Evolutionary conservation across 1,140 invertebrate species (phyloP).

Genomic region (Holotrichia oblita): DNA sequence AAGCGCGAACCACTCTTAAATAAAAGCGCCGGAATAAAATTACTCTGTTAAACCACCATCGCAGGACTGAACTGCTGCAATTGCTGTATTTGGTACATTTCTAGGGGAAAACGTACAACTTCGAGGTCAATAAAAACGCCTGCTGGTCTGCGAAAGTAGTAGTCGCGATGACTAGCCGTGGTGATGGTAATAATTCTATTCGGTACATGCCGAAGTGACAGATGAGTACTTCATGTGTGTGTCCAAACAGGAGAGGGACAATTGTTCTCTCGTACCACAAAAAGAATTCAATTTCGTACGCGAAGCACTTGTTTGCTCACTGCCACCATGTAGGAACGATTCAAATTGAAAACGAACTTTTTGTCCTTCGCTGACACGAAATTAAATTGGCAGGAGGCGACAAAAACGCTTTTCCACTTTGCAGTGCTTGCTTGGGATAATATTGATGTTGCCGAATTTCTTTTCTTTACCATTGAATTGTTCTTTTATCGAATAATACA

Average conservation of each 20-base stretch:
- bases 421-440: conserved; percentile 6
- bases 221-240: conserved; percentile 26
- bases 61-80: background rate
- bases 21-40: conserved; percentile 25
- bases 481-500: background rate
- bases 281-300: background rate
- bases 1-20: conserved; percentile 27
- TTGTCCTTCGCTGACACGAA: background rate
- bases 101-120: background rate
- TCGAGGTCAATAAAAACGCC: conserved; percentile 24
- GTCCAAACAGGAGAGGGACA: conserved; percentile 7
- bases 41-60: background rate
- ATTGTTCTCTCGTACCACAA: background rate
- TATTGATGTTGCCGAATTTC: conserved; percentile 17
- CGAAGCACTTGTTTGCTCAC: conserved; percentile 22
- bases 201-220: conserved; percentile 10
- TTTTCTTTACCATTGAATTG: background rate
- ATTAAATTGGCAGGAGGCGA: conserved; percentile 21
- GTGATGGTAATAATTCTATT: conserved; percentile 17
- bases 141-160: conserved; percentile 3
- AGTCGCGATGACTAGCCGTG: background rate
- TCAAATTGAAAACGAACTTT: conserved; percentile 22
- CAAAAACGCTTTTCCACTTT: conserved; percentile 15
- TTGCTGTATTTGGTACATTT: background rate
- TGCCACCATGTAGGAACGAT: background rate